Evolutionary conservation across 2,113 vertebrate genomes (phyloP), one percentile per base, ranked within the genome.

Genomic region (Podilymbus podiceps): DNA sequence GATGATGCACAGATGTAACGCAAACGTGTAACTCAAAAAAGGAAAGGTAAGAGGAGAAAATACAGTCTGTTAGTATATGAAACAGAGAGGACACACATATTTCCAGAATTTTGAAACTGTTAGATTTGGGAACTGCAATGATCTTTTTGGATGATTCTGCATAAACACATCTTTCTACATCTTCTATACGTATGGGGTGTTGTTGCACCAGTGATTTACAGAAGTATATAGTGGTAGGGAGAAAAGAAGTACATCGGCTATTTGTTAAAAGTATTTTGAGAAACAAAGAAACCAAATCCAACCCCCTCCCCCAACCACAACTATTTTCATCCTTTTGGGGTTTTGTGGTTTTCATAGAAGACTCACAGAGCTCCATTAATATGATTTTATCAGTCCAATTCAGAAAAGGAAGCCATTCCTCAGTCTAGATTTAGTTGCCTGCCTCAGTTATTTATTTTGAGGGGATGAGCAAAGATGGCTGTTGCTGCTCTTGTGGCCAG

Each of bases 401-500:
- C 76, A 67, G n/a, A 50, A 67, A 40, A 59, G 64, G 75, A 91
- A 71, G 18, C 33, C 40, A 53, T 85, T 93, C 40, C 73, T 69
- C 46, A 89, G 75, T 38, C 59, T 75, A 59, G 64, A 79, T 64
- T 91, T 74, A 71, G 78, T 19, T 88, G 92, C 69, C 30, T 87
- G 77, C 40, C 46, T 95, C 66, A 91, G 86, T 85, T 74, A 75
- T 96, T 95, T 94, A 85, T 95, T 89, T 80, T 13, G 84, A 53
- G 60, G 72, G 27, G 63, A 77, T n/a, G 71, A 68, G 63, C 71
- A 95, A 88, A 88, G 82, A 93, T 93, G 93, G 69, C 60, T 92
- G 67, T 42, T 88, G 83, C 59, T 90, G 79, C 58, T 68, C 75
- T 74, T 50, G 78, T 95, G 93, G 63, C 96, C 96, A 96, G 93